Percentiles rank a stretch among this genome's conserved stretches.
These are phyloP conservation scores for Chitala chitala DNA, from an alignment of 2,113 vertebrate species.

Conservation along the genomic window DNA sequence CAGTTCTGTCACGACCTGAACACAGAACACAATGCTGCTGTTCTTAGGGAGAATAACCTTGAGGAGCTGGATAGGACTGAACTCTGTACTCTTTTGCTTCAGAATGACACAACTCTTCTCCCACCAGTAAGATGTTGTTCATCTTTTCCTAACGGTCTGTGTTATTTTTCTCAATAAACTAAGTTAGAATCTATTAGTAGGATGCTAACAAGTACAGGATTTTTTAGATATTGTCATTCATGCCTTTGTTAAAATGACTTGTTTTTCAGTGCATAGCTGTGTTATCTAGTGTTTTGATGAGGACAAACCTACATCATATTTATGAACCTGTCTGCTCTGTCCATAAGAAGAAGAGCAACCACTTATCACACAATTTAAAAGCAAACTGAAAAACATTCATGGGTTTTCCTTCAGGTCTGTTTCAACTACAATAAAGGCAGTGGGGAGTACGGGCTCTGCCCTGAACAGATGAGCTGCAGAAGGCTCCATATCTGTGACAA, in stretches of 20 bases:
- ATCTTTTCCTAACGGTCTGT: too few relatives aligned
- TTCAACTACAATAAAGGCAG: slow-evolving; percentile 56
- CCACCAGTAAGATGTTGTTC: slow-evolving; percentile 53
- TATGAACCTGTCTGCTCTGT: not conserved
- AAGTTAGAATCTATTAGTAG: not conserved
- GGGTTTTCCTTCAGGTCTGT: slow-evolving; percentile 47
- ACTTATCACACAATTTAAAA: not conserved
- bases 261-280: not conserved
- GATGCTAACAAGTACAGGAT: not conserved
- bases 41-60: slow-evolving; percentile 37
- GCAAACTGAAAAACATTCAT: not conserved
- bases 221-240: not conserved
- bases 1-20: slow-evolving; percentile 49
- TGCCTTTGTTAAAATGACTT: not conserved
- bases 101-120: slow-evolving; percentile 50
- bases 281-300: not conserved
- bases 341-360: not conserved
- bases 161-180: not conserved
- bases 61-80: slow-evolving; percentile 41
- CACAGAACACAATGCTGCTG: slow-evolving; percentile 30
- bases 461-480: slow-evolving; percentile 35
- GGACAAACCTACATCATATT: not conserved
- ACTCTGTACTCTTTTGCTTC: slow-evolving; percentile 54
- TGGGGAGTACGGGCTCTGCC: slow-evolving; percentile 43
- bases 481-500: slow-evolving; percentile 57